These are phyloP conservation scores for Delichon dasypus DNA, from an alignment of 2,797 vertebrate species.

Conservation along the genomic window DNA sequence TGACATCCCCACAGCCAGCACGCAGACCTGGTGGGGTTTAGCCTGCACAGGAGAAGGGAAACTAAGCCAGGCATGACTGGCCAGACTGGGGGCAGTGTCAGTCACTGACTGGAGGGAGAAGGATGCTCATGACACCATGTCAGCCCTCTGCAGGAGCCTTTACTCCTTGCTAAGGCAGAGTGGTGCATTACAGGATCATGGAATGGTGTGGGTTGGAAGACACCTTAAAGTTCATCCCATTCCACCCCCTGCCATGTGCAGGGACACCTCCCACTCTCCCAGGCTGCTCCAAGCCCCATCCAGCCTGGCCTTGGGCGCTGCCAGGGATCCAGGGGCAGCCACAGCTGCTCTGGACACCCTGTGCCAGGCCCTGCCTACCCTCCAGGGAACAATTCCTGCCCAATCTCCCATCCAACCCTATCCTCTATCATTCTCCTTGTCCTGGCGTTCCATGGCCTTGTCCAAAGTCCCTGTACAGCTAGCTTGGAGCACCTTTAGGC, in stretches of 20 bases:
- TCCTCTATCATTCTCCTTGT: background rate
- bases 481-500: background rate
- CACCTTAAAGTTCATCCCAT: background rate
- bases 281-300: rapidly evolving
- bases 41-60: background rate
- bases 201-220: background rate
- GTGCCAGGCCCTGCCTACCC: rapidly evolving
- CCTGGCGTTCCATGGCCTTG: background rate
- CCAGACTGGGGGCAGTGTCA: background rate
- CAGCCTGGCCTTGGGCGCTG: background rate
- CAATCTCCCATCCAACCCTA: background rate
- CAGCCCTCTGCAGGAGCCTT: background rate
- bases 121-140: background rate
- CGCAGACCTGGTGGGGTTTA: rapidly evolving
- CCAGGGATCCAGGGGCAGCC: background rate
- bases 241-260: background rate
- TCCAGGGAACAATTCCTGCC: background rate
- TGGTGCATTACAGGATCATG: background rate
- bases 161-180: background rate
- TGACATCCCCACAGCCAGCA: background rate
- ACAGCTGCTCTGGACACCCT: background rate
- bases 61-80: background rate
- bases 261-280: background rate
- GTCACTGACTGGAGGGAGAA: background rate
- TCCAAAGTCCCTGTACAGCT: background rate